Conservation (phyloP, 2,888 invertebrate genomes). For the Agriopis leucophaearia region DNA sequence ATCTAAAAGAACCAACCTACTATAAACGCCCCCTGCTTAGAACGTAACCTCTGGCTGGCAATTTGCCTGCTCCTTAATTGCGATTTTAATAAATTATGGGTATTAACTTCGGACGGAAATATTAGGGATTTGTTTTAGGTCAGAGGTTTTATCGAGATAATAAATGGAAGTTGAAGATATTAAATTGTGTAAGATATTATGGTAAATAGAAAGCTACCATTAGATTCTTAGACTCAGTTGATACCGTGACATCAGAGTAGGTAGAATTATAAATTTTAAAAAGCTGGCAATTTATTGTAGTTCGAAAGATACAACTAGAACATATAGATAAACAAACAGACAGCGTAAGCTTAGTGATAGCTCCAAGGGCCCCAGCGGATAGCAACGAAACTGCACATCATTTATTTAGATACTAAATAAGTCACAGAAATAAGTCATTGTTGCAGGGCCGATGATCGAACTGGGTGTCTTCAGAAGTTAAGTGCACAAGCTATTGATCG, state of each 20-base stretch:
- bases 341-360: too few relatives aligned
- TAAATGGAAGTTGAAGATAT: slow-evolving; percentile 22
- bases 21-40: slow-evolving; percentile 55
- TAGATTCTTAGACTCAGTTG: not conserved
- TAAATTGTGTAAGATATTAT: slow-evolving; percentile 19
- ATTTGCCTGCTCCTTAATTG: slow-evolving; percentile 60
- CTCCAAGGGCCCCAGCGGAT: too few relatives aligned
- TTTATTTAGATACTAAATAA: too few relatives aligned
- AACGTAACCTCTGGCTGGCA: slow-evolving; percentile 50
- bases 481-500: too few relatives aligned
- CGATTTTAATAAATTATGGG: slow-evolving; percentile 69
- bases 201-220: slow-evolving; percentile 2
- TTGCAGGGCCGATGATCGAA: too few relatives aligned
- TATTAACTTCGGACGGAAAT: slow-evolving; percentile 48
- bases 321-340: too few relatives aligned
- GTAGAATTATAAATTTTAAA: too few relatives aligned
- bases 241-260: not conserved
- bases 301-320: too few relatives aligned
- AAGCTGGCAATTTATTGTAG: too few relatives aligned
- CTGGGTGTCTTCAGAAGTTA: too few relatives aligned
- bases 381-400: too few relatives aligned
- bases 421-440: too few relatives aligned
- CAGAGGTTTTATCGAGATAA: slow-evolving; percentile 26
- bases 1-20: slow-evolving; percentile 22
- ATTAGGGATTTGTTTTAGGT: slow-evolving; percentile 46